These are phyloP conservation scores for Drosophila malerkotliana DNA, from an alignment of 1,140 invertebrate genomes.

Conservation along the genomic window DNA sequence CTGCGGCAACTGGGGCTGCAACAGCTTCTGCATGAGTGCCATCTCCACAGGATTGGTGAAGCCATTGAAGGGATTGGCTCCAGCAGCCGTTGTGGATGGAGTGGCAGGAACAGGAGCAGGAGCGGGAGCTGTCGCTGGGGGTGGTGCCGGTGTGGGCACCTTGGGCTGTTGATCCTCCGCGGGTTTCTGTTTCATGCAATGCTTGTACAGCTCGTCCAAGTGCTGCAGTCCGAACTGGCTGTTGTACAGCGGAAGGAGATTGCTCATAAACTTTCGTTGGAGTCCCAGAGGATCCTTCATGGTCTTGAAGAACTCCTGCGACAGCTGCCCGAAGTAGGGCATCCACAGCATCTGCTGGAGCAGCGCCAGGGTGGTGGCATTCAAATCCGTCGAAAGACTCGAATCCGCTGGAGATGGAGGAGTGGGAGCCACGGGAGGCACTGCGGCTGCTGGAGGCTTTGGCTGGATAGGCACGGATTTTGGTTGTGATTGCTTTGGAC, in stretches of 20 bases:
- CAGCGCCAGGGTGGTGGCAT: constrained; percentile 87
- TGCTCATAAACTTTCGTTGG: constrained; percentile 68
- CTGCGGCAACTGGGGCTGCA: constrained; percentile 60
- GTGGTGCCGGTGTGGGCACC: constrained; percentile 24
- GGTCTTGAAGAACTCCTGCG: constrained; percentile 85
- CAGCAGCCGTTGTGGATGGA: constrained; percentile 17
- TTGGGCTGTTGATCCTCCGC: constrained; percentile 37
- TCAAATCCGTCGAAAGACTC: constrained; percentile 86
- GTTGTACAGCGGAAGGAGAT: constrained; percentile 65
- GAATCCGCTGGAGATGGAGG: constrained; percentile 70
- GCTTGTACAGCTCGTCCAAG: constrained; percentile 75
- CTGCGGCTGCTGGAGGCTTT: constrained; percentile 17
- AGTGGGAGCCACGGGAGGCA: constrained; percentile 28
- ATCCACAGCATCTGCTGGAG: constrained; percentile 90
- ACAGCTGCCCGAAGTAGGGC: constrained; percentile 88
- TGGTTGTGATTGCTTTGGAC: constrained; percentile 39
- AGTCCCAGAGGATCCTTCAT: constrained; percentile 83
- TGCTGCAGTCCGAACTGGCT: constrained; percentile 72
- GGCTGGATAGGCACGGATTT: constrained; percentile 25
- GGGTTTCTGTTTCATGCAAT: constrained; percentile 69
- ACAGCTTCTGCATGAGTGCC: constrained; percentile 88
- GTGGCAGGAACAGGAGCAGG: constrained; percentile 5
- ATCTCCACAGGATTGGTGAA: constrained; percentile 87
- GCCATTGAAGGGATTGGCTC: constrained; percentile 34
- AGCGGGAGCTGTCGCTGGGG: not conserved